Percentiles rank a stretch among this genome's conserved stretches.
Conservation (phyloP, 1,140 invertebrate species). For the Drosophila dunni region DNA sequence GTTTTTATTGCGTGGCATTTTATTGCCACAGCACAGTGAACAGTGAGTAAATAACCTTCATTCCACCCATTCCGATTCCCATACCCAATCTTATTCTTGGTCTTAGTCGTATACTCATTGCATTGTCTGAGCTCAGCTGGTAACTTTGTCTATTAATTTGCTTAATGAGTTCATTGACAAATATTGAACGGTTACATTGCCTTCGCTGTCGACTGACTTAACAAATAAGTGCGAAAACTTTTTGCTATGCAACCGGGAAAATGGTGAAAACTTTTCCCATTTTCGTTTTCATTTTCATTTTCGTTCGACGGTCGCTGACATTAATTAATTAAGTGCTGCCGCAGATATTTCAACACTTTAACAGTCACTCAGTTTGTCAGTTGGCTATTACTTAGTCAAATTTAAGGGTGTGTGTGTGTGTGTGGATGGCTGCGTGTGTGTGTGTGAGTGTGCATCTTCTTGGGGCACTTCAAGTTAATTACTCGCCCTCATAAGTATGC, state of each 20-base stretch:
- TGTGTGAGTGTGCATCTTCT: conserved; percentile 26
- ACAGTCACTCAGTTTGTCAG: conserved; percentile 55
- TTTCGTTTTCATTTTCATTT: conserved; percentile 79
- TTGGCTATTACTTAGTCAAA: conserved; percentile 60
- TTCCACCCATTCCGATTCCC: neutral
- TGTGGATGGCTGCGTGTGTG: conserved; percentile 16
- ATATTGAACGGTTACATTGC: conserved; percentile 68
- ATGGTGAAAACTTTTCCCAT: conserved; percentile 73
- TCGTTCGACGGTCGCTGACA: conserved; percentile 68
- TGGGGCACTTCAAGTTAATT: conserved; percentile 73
- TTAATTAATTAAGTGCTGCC: conserved; percentile 82
- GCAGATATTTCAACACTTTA: conserved; percentile 80
- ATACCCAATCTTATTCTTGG: too few relatives aligned
- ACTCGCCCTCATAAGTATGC: conserved; percentile 73
- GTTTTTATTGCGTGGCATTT: conserved; percentile 83
- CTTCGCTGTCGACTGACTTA: neutral
- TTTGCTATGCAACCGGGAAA: neutral
- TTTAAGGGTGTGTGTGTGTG: neutral
- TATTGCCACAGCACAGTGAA: conserved; percentile 57
- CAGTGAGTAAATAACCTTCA: conserved; percentile 28
- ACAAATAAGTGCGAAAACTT: conserved; percentile 26
- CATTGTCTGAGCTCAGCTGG: conserved; percentile 68
- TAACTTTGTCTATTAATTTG: conserved; percentile 83
- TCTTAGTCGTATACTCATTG: neutral
- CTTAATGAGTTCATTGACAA: conserved; percentile 83